Base-by-base conservation (phyloP, 2,888 invertebrate species). In the Dermolepida albohirtum region DNA sequence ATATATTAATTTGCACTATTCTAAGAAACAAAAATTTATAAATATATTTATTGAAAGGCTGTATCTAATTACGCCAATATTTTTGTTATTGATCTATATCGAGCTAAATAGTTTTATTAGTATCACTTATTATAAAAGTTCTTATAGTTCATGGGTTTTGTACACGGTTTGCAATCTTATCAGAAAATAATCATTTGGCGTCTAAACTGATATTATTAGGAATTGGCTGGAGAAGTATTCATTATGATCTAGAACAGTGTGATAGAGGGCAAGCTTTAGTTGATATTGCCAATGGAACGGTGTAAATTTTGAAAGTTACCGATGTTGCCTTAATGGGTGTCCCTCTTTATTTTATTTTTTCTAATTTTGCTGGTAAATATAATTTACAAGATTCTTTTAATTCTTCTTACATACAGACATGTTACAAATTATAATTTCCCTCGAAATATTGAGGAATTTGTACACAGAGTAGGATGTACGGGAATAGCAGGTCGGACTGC, bases 391-490 rank as follows among this genome's bases (percentile, higher is more conserved):
- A 11, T 16, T 7, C n/a, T 11, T n/a, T 47, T 16, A 16, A 47
- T 16, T 5, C 11, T 8, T 14, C 1, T 16, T 68, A 71, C 40
- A 81, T 84, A 47, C 78, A 90, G 90, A 7, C 88, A 96, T 82
- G 96, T 98, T 1, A 85, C 97, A 27, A 98, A 98, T 82, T 94
- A 90, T 76, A 97, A 98, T 82, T 97, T 97, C 78, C 97, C 97
- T 0, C 87, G 92, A 12, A 95, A 96, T 77, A 95, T 97, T 76
- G 97, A 97, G 81, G 97, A 98, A 78, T 98, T 97, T 83, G 96
- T 96, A 0, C 97, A 98, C 80, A 88, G 97, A 70, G 95, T 98
- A n/a, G 97, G 97, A 0, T 88, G 98, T 69, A 98, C 97, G 0
- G 98, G 97, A 0, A 87, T 97, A 67, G 97, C 98, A 12, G 97